A percentile compares a stretch with the other conserved stretches of the same genome.
Conservation (phyloP, 2,797 vertebrate species). For the Xiphophorus birchmanni region DNA sequence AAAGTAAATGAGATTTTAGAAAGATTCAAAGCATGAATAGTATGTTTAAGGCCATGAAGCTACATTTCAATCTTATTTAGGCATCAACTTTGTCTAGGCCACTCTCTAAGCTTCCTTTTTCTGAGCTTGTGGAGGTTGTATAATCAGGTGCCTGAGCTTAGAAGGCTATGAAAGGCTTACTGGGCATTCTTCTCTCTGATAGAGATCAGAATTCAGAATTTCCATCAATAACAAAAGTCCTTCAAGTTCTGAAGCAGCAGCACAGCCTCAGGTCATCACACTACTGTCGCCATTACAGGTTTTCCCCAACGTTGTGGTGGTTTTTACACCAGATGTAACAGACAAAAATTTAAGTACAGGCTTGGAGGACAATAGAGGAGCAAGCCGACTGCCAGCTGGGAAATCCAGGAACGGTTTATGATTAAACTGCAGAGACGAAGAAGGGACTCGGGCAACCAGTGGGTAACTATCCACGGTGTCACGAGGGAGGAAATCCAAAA, state of each 20-base stretch:
- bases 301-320: not conserved
- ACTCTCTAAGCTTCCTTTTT: not conserved
- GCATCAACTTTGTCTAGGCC: not conserved
- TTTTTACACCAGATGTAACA: not conserved
- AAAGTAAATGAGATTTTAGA: not conserved
- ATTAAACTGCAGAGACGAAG: too few species aligned
- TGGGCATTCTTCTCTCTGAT: not conserved
- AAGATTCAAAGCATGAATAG: not conserved
- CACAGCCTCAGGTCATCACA: not conserved
- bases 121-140: not conserved
- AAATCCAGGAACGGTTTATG: too few species aligned
- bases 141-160: not conserved
- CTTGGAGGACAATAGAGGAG: too few species aligned
- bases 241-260: not conserved
- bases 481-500: too few species aligned
- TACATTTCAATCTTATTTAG: not conserved
- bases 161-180: not conserved
- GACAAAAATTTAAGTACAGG: not conserved
- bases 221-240: not conserved
- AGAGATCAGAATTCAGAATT: not conserved
- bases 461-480: too few species aligned
- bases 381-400: too few species aligned
- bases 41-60: not conserved
- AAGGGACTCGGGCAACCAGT: too few species aligned
- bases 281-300: not conserved